Evolutionary conservation across 2,797 vertebrate genomes (phyloP), one percentile per base, ranked within the genome.

Genomic region (Siniperca scherzeri): DNA sequence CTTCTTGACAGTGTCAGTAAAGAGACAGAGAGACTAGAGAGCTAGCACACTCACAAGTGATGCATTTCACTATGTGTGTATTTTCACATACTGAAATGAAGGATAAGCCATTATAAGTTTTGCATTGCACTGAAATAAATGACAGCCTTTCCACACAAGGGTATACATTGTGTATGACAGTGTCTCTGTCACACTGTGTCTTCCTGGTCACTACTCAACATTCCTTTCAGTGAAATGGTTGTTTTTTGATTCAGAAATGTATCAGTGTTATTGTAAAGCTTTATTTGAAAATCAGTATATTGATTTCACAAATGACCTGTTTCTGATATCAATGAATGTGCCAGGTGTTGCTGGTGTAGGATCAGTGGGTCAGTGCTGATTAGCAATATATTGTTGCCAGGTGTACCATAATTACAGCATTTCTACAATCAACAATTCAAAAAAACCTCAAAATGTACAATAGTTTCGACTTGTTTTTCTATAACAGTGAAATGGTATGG

Each of bases 1-100:
- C 44, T 77, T 60, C 57, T 27, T 69, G 68, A 72, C 46, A 36
- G 56, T 7, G 68, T 77, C 46, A 42, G 42, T 5, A 64, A 78
- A 80, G 22, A n/a, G n/a, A n/a, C n/a, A n/a, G n/a, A n/a, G n/a
- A n/a, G n/a, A n/a, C n/a, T n/a, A n/a, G n/a, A n/a, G 13, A 42
- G 7, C 42, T 16, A 38, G 36, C 27, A 40, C 9, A 53, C 61
- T 67, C 14, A 25, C 10, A 82, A 50, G 53, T 44, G 7, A 57
- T 40, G 50, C 30, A 50, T 50, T 50, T 67, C 17, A 48, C 25
- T 12, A 5, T 48, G 46, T 48, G 7, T 52, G 10, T 52, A 17
- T 53, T 57, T 75, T 59, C 36, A 75, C 12, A 44, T n/a, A 50
- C 0, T 13, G 30, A 55, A 69, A 30, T 25, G 2, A 60, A 67